Percentiles rank a stretch among this genome's conserved stretches.
phyloP scores from a whole-genome alignment of 1,140 invertebrate genomes.

The Drosophila gunungcola region DNA sequence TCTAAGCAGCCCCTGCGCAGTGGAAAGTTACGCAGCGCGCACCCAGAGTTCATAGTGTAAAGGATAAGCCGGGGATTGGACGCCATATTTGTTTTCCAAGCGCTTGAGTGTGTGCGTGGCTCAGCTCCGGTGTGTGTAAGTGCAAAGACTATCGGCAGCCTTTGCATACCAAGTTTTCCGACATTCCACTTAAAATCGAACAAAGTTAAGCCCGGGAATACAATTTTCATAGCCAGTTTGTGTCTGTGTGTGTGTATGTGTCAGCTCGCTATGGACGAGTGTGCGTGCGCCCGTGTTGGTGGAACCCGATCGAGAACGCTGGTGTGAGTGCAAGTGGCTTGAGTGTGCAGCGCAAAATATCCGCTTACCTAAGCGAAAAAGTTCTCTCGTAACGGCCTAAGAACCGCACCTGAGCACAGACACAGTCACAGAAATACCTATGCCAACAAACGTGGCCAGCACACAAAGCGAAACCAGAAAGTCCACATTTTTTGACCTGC shows the following conservation, averaged over 20 bases:
- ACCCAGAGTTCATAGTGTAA: conserved; percentile 36
- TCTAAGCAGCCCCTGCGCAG: conserved; percentile 15
- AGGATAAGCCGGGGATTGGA: conserved; percentile 45
- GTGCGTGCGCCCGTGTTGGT: conserved; percentile 44
- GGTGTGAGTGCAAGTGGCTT: conserved; percentile 42
- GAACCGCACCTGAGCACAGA: conserved; percentile 55
- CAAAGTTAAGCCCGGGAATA: background rate
- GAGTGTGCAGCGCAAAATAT: conserved; percentile 62
- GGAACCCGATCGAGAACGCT: conserved; percentile 32
- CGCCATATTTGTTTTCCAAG: conserved; percentile 76
- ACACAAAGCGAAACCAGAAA: conserved; percentile 84
- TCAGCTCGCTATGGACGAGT: conserved; percentile 44
- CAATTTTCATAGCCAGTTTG: conserved; percentile 9
- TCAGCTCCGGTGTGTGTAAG: conserved; percentile 21
- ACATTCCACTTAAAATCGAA: background rate
- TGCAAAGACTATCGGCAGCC: background rate
- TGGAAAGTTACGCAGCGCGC: background rate
- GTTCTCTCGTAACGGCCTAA: conserved; percentile 69
- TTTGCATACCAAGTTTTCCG: background rate
- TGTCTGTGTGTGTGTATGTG: conserved; percentile 9
- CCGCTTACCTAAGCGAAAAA: conserved; percentile 78
- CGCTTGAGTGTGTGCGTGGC: conserved; percentile 21
- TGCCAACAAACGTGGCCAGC: conserved; percentile 56
- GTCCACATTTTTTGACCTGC: conserved; percentile 71
- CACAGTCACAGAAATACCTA: conserved; percentile 27